phyloP scores from a whole-genome alignment of 2,888 invertebrate species.

The Drosophila siamana region DNA sequence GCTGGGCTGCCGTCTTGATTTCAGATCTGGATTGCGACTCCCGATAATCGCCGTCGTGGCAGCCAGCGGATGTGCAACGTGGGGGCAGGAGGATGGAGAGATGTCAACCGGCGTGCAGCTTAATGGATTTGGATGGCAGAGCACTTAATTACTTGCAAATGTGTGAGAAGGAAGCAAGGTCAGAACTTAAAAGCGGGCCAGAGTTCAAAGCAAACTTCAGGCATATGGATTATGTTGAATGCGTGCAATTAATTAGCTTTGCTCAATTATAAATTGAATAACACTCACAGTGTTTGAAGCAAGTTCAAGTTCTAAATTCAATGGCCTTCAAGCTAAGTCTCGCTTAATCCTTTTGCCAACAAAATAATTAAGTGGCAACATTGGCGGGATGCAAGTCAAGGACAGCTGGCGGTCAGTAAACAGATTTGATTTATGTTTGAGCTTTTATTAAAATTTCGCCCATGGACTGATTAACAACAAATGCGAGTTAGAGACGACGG shows the following conservation, averaged over 20 bases:
- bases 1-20: constrained; percentile 62
- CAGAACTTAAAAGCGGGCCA: constrained; percentile 42
- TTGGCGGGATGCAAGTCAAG: constrained; percentile 56
- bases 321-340: neutral
- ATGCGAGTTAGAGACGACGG: constrained; percentile 16
- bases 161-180: constrained; percentile 54
- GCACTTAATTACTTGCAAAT: constrained; percentile 77
- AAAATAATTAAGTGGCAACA: constrained; percentile 61
- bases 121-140: constrained; percentile 69
- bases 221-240: neutral
- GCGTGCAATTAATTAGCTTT: constrained; percentile 9
- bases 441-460: constrained; percentile 70
- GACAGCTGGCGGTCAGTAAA: constrained; percentile 69
- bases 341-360: neutral
- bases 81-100: neutral
- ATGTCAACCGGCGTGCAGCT: constrained; percentile 54
- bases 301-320: neutral
- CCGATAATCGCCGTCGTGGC: constrained; percentile 54
- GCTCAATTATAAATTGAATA: constrained; percentile 21
- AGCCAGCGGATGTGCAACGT: constrained; percentile 27
- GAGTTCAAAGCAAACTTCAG: constrained; percentile 31
- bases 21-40: constrained; percentile 55
- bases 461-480: constrained; percentile 63
- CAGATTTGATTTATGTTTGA: constrained; percentile 70
- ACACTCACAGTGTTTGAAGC: neutral